Evolutionary conservation across 2,888 invertebrate genomes (phyloP).

Genomic region (Pogonocherus hispidulus): DNA sequence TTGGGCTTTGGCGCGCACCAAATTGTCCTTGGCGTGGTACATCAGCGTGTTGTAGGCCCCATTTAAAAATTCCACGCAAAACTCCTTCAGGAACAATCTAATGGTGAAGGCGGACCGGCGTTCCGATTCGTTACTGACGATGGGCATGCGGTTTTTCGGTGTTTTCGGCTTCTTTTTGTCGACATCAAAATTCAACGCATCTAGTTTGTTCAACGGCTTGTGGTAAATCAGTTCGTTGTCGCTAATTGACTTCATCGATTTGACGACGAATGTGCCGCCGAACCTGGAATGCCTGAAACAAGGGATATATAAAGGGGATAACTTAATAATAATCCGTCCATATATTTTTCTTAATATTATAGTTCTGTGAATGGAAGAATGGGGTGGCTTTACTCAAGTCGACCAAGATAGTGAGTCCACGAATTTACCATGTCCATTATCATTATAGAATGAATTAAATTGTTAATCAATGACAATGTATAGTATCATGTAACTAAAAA

Average conservation of each 20-base stretch:
- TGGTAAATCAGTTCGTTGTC: constrained; percentile 90
- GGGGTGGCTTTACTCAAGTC: no score
- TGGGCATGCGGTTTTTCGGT: constrained; percentile 83
- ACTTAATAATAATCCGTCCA: no score
- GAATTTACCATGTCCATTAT: no score
- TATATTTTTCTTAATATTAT: no score
- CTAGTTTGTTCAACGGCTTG: constrained; percentile 85
- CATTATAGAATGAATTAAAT: no score
- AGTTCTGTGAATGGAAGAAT: no score
- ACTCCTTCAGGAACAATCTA: constrained; percentile 91
- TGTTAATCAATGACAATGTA: no score
- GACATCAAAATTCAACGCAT: constrained; percentile 82
- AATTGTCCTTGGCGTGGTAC: constrained; percentile 85
- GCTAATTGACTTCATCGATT: constrained; percentile 94
- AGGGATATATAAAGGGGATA: no score
- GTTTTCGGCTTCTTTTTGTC: constrained; percentile 79
- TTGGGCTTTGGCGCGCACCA: constrained; percentile 77
- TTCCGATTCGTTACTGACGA: constrained; percentile 75
- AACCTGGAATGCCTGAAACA: constrained; percentile 87
- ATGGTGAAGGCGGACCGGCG: constrained; percentile 91
- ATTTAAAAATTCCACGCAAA: constrained; percentile 93
- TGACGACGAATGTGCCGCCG: constrained; percentile 92
- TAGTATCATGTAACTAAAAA: no score
- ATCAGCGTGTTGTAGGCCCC: constrained; percentile 95
- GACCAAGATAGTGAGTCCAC: no score